Evolutionary conservation across 2,113 vertebrate species (phyloP).

Genomic region (Pao palembangensis): DNA sequence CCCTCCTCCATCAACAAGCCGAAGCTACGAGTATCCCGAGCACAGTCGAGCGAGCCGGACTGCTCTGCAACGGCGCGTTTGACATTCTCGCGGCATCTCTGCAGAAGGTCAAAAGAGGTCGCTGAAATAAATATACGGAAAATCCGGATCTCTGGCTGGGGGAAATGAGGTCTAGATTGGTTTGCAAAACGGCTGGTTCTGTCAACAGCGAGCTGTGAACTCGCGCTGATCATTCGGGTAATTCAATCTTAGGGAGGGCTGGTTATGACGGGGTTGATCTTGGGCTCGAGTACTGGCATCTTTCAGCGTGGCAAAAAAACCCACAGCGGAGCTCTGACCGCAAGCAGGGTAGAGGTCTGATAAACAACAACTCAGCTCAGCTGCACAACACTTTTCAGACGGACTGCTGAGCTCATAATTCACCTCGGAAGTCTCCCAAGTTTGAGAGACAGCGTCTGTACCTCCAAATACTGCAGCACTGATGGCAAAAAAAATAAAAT

Average conservation of each 20-base stretch:
- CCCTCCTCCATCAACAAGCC: constrained; percentile 63
- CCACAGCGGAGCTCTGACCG: neutral
- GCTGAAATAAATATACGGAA: constrained; percentile 1
- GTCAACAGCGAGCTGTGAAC: constrained; percentile 36
- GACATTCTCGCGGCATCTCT: constrained; percentile 38
- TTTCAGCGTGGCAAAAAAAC: constrained; percentile 5
- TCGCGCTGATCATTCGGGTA: constrained; percentile 22
- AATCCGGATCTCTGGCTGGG: constrained; percentile 10
- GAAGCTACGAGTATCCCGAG: constrained; percentile 43
- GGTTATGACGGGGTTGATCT: constrained; percentile 16
- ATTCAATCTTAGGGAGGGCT: constrained; percentile 35
- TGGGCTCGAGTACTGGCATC: constrained; percentile 4
- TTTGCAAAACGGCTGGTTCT: constrained; percentile 38
- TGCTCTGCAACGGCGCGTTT: constrained; percentile 29
- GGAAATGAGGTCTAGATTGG: constrained; percentile 35
- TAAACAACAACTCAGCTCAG: no score
- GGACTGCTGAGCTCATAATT: no score
- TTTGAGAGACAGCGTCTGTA: no score
- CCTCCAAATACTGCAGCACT: no score
- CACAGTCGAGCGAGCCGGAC: constrained; percentile 33
- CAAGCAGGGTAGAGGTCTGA: no score
- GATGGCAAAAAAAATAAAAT: no score
- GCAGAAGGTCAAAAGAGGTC: constrained; percentile 4
- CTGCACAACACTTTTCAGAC: no score
- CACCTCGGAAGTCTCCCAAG: no score